Base-by-base conservation (phyloP, 1,140 invertebrate species). In the Leptestheria dahalacensis region DNA sequence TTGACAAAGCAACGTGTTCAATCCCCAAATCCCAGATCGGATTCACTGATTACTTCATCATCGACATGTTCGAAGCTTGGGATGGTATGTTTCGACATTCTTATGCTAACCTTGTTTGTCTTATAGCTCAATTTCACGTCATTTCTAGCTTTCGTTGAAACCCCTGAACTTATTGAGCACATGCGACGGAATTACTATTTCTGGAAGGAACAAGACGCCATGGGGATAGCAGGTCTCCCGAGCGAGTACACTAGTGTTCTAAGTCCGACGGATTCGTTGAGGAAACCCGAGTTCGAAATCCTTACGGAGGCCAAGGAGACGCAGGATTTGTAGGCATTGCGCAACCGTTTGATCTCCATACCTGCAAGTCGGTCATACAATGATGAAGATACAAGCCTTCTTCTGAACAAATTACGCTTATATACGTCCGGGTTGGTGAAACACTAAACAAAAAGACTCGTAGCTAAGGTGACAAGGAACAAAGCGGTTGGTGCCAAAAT, bases 1-100 rank as follows among this genome's bases (percentile, higher is more conserved):
- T 97, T 72, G 92, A 96, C 66, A 79, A 91, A 67, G 77, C 80
- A 50, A 85, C 88, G 9, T 96, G 91, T 72, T 95, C 90, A 62
- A 91, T 97, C 71, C 90, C 93, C 56, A 91, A 94, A 75, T 91
- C 90, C 50, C 93, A 97, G 77, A 92, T 91, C 64, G 90, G 91
- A 50, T 97, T 97, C 74, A 86, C 95, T 56, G 93, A 97, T 74
- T 93, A 86, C 72, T 97, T 97, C 67, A 91, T 96, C 64, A 88
- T 85, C 64, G 88, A 94, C 70, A 96, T 97, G 92, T 92, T 95
- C 76, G 90, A 94, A 68, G 86, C 90, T 24, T 97, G 91, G 91
- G 86, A 94, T 72, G 85, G 92, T 96, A 72, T 80, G 80, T 64
- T 20, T 46, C 12, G n/a, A n/a, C n/a, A n/a, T n/a, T n/a, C n/a